A percentile compares a stretch with the other conserved stretches of the same genome.
Evolutionary conservation across 92 coral and sea anemone species (phyloP).

Genomic region (Palythoa heliodiscus): DNA sequence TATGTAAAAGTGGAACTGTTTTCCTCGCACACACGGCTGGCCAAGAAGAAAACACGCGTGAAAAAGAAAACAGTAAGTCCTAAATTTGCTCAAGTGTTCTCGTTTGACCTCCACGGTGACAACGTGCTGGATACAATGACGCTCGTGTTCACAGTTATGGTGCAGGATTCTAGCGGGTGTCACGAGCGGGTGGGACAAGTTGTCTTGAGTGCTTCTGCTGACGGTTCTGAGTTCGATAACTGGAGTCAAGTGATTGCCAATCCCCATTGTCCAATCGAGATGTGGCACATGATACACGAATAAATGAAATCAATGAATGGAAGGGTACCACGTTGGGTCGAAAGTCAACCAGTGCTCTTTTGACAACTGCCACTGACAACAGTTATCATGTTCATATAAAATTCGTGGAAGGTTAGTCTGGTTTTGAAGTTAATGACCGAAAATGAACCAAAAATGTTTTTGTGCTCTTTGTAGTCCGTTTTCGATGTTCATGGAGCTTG

Average conservation of each 20-base stretch:
- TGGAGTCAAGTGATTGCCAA: slow-evolving; percentile 98
- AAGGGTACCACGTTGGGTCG: too few species aligned
- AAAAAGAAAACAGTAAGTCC: slow-evolving; percentile 98
- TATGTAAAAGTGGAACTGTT: slow-evolving; percentile 95
- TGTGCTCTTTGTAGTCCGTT: too few species aligned
- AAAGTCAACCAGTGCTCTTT: too few species aligned
- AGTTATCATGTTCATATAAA: too few species aligned
- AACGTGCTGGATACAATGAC: slow-evolving; percentile 86
- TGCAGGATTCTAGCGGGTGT: slow-evolving; percentile 96
- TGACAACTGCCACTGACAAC: too few species aligned
- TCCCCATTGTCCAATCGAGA: slow-evolving; percentile 98
- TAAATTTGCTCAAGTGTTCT: slow-evolving; percentile 91
- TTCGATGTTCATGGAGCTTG: too few species aligned
- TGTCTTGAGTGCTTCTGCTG: slow-evolving; percentile 91
- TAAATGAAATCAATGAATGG: background rate
- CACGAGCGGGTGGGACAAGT: slow-evolving; percentile 98
- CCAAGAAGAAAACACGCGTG: slow-evolving; percentile 96
- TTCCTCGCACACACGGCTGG: slow-evolving; percentile 79
- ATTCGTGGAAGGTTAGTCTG: too few species aligned
- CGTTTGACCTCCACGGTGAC: slow-evolving; percentile 93
- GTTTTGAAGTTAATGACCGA: too few species aligned
- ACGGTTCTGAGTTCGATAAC: slow-evolving; percentile 96
- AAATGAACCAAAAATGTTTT: too few species aligned
- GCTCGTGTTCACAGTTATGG: slow-evolving; percentile 83
- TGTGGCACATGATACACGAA: slow-evolving; percentile 99